Conservation (phyloP, 2,888 invertebrate species). For the Elegia similella region DNA sequence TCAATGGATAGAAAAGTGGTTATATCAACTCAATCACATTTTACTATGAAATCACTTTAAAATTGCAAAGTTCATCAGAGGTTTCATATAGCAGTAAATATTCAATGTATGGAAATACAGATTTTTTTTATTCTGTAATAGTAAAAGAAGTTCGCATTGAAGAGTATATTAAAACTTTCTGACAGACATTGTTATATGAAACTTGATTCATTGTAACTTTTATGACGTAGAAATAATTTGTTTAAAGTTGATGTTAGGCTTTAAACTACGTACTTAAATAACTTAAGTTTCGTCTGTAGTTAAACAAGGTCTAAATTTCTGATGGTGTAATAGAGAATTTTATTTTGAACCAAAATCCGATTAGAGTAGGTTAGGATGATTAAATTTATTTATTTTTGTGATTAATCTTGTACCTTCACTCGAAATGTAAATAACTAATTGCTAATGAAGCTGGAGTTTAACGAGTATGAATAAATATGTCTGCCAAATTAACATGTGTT, state of each 20-base stretch:
- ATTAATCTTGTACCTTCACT: conserved; percentile 73
- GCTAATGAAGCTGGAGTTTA: conserved; percentile 77
- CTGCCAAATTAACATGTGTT: conserved; percentile 73
- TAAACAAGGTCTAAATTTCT: conserved; percentile 60
- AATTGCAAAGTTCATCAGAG: too few relatives aligned
- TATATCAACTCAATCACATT: too few relatives aligned
- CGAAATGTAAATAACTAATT: conserved; percentile 74
- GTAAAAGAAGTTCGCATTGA: too few relatives aligned
- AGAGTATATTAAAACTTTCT: too few relatives aligned
- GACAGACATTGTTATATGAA: conserved; percentile 23
- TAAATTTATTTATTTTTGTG: conserved; percentile 74
- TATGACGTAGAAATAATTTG: conserved; percentile 51
- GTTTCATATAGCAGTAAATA: too few relatives aligned
- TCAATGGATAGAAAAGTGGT: too few relatives aligned
- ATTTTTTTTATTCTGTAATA: too few relatives aligned
- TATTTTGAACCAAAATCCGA: conserved; percentile 68
- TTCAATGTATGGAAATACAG: too few relatives aligned
- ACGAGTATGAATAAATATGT: conserved; percentile 80
- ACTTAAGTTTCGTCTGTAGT: conserved; percentile 52
- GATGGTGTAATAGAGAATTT: conserved; percentile 51
- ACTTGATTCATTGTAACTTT: conserved; percentile 28
- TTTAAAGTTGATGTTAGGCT: conserved; percentile 62
- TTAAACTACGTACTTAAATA: conserved; percentile 59
- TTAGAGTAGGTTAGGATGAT: conserved; percentile 66
- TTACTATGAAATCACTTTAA: too few relatives aligned